These are phyloP conservation scores for Clarias batrachus DNA, from an alignment of 2,113 vertebrate species.

Conservation along the genomic window DNA sequence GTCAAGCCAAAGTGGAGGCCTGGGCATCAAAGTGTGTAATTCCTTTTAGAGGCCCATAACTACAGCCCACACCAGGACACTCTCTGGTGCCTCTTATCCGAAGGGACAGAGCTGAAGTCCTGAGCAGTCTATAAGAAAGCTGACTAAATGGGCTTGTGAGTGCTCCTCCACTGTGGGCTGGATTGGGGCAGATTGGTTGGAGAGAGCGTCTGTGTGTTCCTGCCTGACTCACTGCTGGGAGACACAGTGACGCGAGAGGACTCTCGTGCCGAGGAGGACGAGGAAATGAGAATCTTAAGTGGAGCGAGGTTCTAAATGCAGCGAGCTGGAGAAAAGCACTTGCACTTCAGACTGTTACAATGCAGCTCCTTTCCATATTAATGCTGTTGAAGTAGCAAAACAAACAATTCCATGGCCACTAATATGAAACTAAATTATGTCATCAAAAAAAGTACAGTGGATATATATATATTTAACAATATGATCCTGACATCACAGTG, in stretches of 20 bases:
- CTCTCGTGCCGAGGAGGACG: background rate
- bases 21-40: conserved; percentile 43
- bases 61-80: conserved; percentile 22
- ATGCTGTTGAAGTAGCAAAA: background rate
- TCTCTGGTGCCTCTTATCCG: conserved; percentile 40
- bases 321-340: conserved; percentile 7
- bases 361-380: background rate
- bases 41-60: conserved; percentile 40
- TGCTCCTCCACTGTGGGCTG: conserved; percentile 23
- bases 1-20: conserved; percentile 29
- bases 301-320: background rate
- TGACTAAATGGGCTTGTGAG: conserved; percentile 39
- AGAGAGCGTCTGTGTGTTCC: conserved; percentile 15
- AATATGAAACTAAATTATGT: no score
- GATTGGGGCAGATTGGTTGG: conserved; percentile 28
- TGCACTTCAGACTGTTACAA: background rate
- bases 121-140: conserved; percentile 38
- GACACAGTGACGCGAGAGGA: conserved; percentile 18
- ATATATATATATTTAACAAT: background rate
- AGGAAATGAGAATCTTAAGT: conserved; percentile 19
- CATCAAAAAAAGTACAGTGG: no score
- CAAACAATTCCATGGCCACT: background rate
- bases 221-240: conserved; percentile 33
- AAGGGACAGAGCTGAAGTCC: conserved; percentile 40
- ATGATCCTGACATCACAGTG: background rate